Conservation (phyloP, 2,888 invertebrate species). For the Hyles lineata region DNA sequence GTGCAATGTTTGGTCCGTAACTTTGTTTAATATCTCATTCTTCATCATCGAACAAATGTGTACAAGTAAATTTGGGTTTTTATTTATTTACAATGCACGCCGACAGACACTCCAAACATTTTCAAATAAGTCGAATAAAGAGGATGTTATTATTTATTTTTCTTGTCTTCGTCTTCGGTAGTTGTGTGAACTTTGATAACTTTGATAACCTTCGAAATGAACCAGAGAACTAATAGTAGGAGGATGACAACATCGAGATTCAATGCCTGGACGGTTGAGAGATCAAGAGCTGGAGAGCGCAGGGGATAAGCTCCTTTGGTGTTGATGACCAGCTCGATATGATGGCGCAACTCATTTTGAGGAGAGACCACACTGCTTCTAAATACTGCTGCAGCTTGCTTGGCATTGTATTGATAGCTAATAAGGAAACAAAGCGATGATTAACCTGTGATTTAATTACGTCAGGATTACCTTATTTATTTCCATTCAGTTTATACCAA, state of each 20-base stretch:
- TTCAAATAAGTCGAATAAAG: neutral
- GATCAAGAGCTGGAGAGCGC: slow-evolving; percentile 52
- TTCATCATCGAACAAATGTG: slow-evolving; percentile 1
- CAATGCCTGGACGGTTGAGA: slow-evolving; percentile 49
- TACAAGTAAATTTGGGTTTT: slow-evolving; percentile 17
- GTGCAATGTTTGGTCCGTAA: slow-evolving; percentile 5
- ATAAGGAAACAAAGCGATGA: neutral
- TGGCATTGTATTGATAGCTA: slow-evolving; percentile 55
- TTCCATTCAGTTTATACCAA: no score
- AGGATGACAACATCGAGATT: slow-evolving; percentile 54
- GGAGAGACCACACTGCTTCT: slow-evolving; percentile 45
- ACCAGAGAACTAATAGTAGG: slow-evolving; percentile 54
- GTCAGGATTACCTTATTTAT: neutral
- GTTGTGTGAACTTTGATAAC: slow-evolving; percentile 53
- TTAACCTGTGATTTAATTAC: neutral
- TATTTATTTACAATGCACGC: slow-evolving; percentile 22
- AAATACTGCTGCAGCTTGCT: slow-evolving; percentile 49
- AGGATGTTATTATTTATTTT: slow-evolving; percentile 42
- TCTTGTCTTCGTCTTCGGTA: slow-evolving; percentile 44
- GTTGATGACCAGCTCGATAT: slow-evolving; percentile 52
- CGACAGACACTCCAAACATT: slow-evolving; percentile 4
- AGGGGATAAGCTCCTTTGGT: slow-evolving; percentile 54
- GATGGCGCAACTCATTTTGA: slow-evolving; percentile 52
- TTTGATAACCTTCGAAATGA: slow-evolving; percentile 58
- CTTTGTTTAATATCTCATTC: slow-evolving; percentile 11